A percentile compares a stretch with the other conserved stretches of the same genome.
phyloP scores from a whole-genome alignment of 2,888 invertebrate species.

The Lithodes maja region DNA sequence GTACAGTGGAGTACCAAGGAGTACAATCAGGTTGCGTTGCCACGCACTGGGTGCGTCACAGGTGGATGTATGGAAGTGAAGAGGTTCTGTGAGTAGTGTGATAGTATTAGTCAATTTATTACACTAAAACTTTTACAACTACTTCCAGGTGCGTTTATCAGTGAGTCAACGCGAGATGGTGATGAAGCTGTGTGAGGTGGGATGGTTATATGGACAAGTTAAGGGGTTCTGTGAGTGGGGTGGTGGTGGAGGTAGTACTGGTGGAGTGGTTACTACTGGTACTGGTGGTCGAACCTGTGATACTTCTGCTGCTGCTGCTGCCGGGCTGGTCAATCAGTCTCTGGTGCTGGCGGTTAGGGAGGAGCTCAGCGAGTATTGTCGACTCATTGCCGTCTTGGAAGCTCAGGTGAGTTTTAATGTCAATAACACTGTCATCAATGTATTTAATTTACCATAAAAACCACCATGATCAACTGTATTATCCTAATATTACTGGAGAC shows the following conservation, averaged over 20 bases:
- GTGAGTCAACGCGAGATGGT: constrained; percentile 79
- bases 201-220: constrained; percentile 88
- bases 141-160: constrained; percentile 62
- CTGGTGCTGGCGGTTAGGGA: constrained; percentile 88
- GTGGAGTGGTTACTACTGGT: constrained; percentile 2
- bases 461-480: too few species aligned
- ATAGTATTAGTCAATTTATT: too few species aligned
- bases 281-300: constrained; percentile 23
- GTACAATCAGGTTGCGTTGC: too few species aligned
- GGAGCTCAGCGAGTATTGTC: constrained; percentile 91
- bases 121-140: neutral
- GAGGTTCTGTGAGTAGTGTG: neutral
- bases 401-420: constrained; percentile 81
- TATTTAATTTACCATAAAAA: too few species aligned
- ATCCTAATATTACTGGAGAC: too few species aligned
- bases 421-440: too few species aligned
- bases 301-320: constrained; percentile 49
- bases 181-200: constrained; percentile 87
- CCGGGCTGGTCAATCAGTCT: constrained; percentile 88
- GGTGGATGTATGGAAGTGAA: neutral
- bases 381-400: constrained; percentile 90
- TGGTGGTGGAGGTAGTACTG: constrained; percentile 23
- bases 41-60: too few species aligned
- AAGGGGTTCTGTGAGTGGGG: constrained; percentile 83
- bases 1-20: too few species aligned